Evolutionary conservation across 30 jellyfish, hydroid and myxozoan species (phyloP).

Genomic region (Nemopilema nomurai): DNA sequence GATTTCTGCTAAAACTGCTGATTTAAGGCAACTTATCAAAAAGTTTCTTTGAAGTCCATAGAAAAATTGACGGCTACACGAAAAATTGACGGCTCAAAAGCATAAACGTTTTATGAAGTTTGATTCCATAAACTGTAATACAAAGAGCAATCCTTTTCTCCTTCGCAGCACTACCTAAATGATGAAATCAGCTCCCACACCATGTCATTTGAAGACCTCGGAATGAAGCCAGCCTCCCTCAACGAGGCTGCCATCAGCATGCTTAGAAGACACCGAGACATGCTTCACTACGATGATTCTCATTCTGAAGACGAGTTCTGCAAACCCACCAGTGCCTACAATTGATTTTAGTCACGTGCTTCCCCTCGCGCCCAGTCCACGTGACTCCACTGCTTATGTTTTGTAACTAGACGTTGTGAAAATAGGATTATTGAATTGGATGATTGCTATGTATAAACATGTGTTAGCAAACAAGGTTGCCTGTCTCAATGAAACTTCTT

Average conservation of each 20-base stretch:
- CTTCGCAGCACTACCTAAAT: conserved; percentile 82
- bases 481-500: not conserved
- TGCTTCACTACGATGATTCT: conserved; percentile 59
- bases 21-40: too few relatives aligned
- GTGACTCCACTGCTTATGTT: not conserved
- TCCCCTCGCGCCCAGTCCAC: not conserved
- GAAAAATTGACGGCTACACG: too few relatives aligned
- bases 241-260: conserved; percentile 84
- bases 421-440: not conserved
- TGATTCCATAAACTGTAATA: too few relatives aligned
- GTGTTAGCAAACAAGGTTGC: not conserved
- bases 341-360: conserved; percentile 3
- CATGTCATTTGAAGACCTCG: conserved; percentile 80
- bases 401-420: not conserved
- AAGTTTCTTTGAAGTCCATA: too few relatives aligned
- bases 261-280: conserved; percentile 93
- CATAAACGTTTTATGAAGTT: too few relatives aligned
- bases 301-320: conserved; percentile 78
- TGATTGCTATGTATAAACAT: not conserved
- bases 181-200: conserved; percentile 67
- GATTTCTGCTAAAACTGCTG: too few relatives aligned
- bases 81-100: too few relatives aligned
- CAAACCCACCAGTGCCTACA: conserved; percentile 75
- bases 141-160: not conserved
- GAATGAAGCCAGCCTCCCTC: conserved; percentile 76